Evolutionary conservation across 2,797 vertebrate species (phyloP).

Genomic region (Typhlichthys eigenmanni): DNA sequence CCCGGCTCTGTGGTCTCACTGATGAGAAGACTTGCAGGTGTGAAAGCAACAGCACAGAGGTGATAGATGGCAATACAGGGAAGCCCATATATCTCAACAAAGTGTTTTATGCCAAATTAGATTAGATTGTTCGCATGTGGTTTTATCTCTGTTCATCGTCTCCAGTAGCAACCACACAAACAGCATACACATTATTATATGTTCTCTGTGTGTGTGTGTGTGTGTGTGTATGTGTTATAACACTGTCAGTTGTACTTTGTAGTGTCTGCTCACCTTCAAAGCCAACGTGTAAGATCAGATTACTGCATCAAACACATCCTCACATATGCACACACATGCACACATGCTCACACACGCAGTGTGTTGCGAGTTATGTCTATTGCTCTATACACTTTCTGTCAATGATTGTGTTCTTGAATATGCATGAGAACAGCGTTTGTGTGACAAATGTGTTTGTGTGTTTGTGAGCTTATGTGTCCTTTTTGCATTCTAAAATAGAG

Average conservation of each 20-base stretch:
- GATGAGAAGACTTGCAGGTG: slow-evolving; percentile 37
- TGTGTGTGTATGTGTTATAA: slow-evolving; percentile 15
- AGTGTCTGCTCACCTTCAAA: slow-evolving; percentile 34
- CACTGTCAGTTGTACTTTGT: slow-evolving; percentile 15
- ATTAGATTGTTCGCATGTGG: slow-evolving; percentile 34
- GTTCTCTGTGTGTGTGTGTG: slow-evolving; percentile 5
- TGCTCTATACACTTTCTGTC: neutral
- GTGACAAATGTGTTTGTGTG: neutral
- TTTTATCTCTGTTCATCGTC: slow-evolving; percentile 49
- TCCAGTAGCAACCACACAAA: slow-evolving; percentile 60
- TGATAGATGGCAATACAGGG: slow-evolving; percentile 48
- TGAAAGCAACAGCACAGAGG: slow-evolving; percentile 3
- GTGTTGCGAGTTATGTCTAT: neutral
- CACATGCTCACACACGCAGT: slow-evolving; percentile 3
- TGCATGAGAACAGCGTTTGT: neutral
- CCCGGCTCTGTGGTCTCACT: slow-evolving; percentile 22
- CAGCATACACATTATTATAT: slow-evolving; percentile 41
- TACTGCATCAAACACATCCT: slow-evolving; percentile 51
- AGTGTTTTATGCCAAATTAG: slow-evolving; percentile 18
- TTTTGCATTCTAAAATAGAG: neutral
- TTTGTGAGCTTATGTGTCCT: neutral
- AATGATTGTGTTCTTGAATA: neutral
- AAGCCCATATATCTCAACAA: slow-evolving; percentile 44
- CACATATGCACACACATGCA: neutral
- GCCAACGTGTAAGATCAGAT: slow-evolving; percentile 46